Evolutionary conservation across 2,888 invertebrate species (phyloP).

Genomic region (Ochlodes sylvanus): DNA sequence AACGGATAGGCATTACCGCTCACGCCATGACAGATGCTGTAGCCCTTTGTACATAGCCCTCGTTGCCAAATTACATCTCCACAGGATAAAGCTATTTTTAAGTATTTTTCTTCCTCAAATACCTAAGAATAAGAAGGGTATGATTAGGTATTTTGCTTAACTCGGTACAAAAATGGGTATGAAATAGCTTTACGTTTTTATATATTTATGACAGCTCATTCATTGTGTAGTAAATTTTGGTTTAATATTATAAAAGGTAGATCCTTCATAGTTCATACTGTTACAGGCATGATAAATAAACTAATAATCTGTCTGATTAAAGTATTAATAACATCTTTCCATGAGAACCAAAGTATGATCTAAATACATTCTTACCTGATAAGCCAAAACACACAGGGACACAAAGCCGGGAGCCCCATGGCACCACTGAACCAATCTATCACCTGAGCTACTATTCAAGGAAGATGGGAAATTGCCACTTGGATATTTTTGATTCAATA

Average conservation of each 20-base stretch:
- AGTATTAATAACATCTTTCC: too few species aligned
- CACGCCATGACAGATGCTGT: slow-evolving; percentile 95
- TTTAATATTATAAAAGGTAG: too few species aligned
- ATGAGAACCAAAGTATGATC: too few species aligned
- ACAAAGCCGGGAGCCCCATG: slow-evolving; percentile 97
- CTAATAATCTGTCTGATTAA: too few species aligned
- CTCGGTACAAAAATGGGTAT: too few species aligned
- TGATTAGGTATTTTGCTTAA: background rate
- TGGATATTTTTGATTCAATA: slow-evolving; percentile 82
- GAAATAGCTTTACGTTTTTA: too few species aligned
- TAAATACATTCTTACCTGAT: slow-evolving; percentile 87
- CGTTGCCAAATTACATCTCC: slow-evolving; percentile 92
- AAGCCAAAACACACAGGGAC: slow-evolving; percentile 88
- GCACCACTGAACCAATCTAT: slow-evolving; percentile 96
- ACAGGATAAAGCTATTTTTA: slow-evolving; percentile 88
- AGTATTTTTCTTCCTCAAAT: slow-evolving; percentile 88
- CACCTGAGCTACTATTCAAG: slow-evolving; percentile 86
- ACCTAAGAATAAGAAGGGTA: slow-evolving; percentile 77
- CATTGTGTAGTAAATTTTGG: too few species aligned
- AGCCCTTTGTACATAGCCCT: slow-evolving; percentile 93
- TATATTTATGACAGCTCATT: too few species aligned
- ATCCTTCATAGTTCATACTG: too few species aligned
- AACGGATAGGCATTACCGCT: slow-evolving; percentile 95
- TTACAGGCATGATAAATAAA: too few species aligned
- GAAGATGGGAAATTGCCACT: slow-evolving; percentile 93